Conservation (phyloP, 1,140 invertebrate species). For the Mylabris phalerata region DNA sequence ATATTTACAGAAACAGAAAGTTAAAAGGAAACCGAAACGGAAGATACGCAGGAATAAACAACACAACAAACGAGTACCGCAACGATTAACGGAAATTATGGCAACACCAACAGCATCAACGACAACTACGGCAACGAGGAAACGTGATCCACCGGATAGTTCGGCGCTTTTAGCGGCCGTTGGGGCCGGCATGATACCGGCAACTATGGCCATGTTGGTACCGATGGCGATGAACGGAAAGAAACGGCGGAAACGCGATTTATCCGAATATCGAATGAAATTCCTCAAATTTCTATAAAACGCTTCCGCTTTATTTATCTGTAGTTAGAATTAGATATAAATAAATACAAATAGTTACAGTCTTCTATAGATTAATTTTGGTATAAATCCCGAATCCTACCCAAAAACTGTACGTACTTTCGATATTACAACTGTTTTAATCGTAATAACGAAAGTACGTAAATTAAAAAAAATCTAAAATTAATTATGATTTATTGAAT, state of each 20-base stretch:
- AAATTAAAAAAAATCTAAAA: neutral
- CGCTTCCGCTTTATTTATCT: constrained; percentile 6
- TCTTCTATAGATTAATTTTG: constrained; percentile 1
- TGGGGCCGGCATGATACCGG: constrained; percentile 68
- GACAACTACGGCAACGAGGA: constrained; percentile 5
- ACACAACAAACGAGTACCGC: constrained; percentile 6
- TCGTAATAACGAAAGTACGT: constrained; percentile 5
- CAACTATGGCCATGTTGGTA: constrained; percentile 70
- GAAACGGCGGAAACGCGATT: constrained; percentile 35
- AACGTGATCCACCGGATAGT: constrained; percentile 40
- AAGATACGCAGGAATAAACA: constrained; percentile 3
- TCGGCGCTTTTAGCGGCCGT: constrained; percentile 63
- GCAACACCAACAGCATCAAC: constrained; percentile 6
- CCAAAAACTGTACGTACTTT: constrained; percentile 12
- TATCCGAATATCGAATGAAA: neutral
- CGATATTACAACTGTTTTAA: neutral
- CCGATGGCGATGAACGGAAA: constrained; percentile 63
- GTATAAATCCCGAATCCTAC: neutral
- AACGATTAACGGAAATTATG: constrained; percentile 4
- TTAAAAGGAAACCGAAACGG: constrained; percentile 20
- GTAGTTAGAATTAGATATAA: neutral
- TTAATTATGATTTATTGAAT: neutral
- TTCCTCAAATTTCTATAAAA: constrained; percentile 3
- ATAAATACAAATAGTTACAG: neutral
- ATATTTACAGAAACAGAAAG: constrained; percentile 24